Base-by-base conservation (phyloP, 2,888 invertebrate genomes). In the Autographa gamma region DNA sequence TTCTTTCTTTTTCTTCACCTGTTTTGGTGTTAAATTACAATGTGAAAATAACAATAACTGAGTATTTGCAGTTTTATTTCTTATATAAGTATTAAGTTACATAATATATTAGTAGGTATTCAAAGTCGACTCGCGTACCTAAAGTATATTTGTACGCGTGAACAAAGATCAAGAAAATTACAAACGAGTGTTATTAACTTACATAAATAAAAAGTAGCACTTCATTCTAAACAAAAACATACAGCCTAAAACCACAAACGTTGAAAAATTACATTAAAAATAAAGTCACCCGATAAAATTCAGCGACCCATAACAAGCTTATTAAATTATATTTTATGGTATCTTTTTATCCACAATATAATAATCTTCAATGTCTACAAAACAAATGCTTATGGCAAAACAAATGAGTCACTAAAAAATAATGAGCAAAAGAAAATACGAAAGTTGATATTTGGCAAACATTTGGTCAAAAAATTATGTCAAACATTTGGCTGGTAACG, bases 121-220 rank as follows among this genome's bases (percentile, higher is more conserved):
- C 68, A 73, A 64, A 74, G 75, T 75, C 75, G 52, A 56, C 38
- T 75, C 48, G 69, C 63, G 48, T 64, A 63, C 41, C 38, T 31
- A 25, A 60, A 68, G 56, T 69, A 76, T 58, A 74, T 74, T 74
- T 74, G 74, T 74, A 69, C n/a, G n/a, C n/a, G n/a, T n/a, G n/a
- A n/a, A n/a, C n/a, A n/a, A n/a, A n/a, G n/a, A n/a, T n/a, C n/a
- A n/a, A n/a, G n/a, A n/a, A n/a, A n/a, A n/a, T n/a, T n/a, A n/a
- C n/a, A n/a, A n/a, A n/a, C 25, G 25, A 25, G 25, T 25, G 25
- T 25, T 25, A 25, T 25, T 25, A 25, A 2, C 25, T 25, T 25
- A 1, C 3, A 25, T 25, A 38, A 38, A 38, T 38, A 38, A 38
- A 38, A 38, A 11, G 38, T 11, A 38, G 11, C 38, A 38, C 38